Base-by-base conservation (phyloP, 2,797 vertebrate genomes). In the Myotis vivesi region DNA sequence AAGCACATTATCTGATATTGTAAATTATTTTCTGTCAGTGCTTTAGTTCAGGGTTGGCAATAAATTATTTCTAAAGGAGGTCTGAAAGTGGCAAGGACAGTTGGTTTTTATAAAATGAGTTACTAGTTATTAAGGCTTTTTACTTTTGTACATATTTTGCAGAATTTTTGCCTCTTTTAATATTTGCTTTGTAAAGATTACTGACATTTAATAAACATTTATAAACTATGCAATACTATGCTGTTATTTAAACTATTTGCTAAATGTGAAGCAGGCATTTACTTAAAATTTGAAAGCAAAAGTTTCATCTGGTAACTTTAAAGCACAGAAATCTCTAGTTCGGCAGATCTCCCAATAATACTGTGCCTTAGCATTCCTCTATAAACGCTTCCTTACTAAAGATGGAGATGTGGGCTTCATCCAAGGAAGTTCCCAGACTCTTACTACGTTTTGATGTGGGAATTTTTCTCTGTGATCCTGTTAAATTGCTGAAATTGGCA, bases 181-280 rank as follows among this genome's bases (percentile, higher is more conserved):
- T 98, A 98, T 96, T 98, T 98, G 98, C 98, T 98, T 98, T 98
- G 98, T 98, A 98, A 98, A 97, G 98, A 97, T 98, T 98, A 98
- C 98, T 98, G 98, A 98, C 96, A 25, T 97, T 97, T 98, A 99
- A 98, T 98, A 98, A 99, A 98, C 98, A 94, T 98, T 98, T 98
- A 97, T 97, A 98, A 98, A 97, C 96, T 88, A 94, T 1, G 73
- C 17, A 94, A 30, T 84, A 79, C 94, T 89, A 66, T 9, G 96
- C 90, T 90, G 82, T 97, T n/a, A 33, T 97, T 98, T 96, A 90
- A 94, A 73, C 30, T 53, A 51, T 72, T 89, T 49, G 66, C 28
- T 79, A 55, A 80, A 20, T 59, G 20, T 51, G 68, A 79, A 75
- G 36, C 38, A 36, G 55, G 59, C 9, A 20, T 20, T 41, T 44